Base-by-base conservation (phyloP, 2,797 vertebrate species). In the Chelon auratus region DNA sequence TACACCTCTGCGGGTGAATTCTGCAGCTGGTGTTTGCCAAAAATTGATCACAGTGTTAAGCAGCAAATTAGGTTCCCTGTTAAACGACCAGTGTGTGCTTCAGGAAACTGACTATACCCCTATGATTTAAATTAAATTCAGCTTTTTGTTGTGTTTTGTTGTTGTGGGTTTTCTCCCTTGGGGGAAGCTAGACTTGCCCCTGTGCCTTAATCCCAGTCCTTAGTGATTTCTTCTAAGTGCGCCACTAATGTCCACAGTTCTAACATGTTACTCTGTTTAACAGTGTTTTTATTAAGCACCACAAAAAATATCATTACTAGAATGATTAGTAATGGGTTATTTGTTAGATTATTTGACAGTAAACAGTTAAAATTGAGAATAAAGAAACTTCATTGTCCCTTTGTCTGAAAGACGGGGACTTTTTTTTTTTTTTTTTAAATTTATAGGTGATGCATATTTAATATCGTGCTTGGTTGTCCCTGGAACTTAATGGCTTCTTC, bases 131-230 rank as follows among this genome's bases (percentile, higher is more conserved):
- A 56, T 17, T 36, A 13, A 59, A 39, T 59, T 48, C 45, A 30
- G 45, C 14, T 72, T 24, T 69, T 59, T 60, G 52, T 78, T 60
- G 64, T 81, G 56, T 61, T 76, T 59, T 65, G 22, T 80, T 60
- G 63, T 72, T 64, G 66, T 68, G 37, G 40, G 50, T 77, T 33
- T 72, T 51, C 40, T 66, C 17, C 54, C 65, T 24, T 57, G 18
- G 11, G 39, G 68, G 42, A 66, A 37, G 47, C 30, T 59, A 12
- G 30, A 5, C 30, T 6, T 8, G 7, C 30, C 30, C 3, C 6
- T 33, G 2, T 1, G 7, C 30, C 30, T 33, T 33, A 33, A 33
- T 33, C 30, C 30, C 5, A 33, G 8, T 33, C 30, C 30, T 33
- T 33, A 33, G 30, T 33, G 7, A 33, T 20, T 50, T 12, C 45